Evolutionary conservation across 2,113 vertebrate genomes (phyloP).

Genomic region (Noctilio leporinus): DNA sequence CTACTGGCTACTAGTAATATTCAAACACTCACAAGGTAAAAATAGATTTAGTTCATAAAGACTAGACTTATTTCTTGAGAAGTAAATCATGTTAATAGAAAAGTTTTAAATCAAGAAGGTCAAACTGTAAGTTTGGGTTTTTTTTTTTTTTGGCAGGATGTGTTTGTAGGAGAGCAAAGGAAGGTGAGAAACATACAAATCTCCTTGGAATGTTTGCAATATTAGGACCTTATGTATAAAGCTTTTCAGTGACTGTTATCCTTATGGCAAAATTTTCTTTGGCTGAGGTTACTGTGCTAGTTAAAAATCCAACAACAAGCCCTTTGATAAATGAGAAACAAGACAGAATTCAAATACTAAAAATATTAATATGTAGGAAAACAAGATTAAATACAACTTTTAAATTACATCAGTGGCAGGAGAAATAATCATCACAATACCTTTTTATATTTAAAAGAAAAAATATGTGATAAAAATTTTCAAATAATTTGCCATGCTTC

Average conservation of each 20-base stretch:
- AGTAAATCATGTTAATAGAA: not conserved
- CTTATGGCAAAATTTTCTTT: not conserved
- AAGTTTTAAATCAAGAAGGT: not conserved
- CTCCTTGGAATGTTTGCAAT: not conserved
- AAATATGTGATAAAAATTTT: not conserved
- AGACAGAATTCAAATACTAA: constrained; percentile 13
- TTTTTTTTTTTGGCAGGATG: not conserved
- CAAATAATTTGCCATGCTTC: not conserved
- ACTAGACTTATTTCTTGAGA: not conserved
- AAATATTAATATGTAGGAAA: constrained; percentile 33
- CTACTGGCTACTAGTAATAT: not conserved
- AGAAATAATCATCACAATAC: not conserved
- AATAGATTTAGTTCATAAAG: not conserved
- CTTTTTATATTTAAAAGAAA: constrained; percentile 35
- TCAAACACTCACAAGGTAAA: not conserved
- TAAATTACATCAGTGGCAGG: not conserved
- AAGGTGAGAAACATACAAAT: not conserved
- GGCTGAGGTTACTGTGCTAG: not conserved
- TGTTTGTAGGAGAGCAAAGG: not conserved
- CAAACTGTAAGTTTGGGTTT: not conserved
- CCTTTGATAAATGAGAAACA: constrained; percentile 39
- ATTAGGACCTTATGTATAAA: not conserved
- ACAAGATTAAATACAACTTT: constrained; percentile 24
- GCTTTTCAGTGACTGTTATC: not conserved
- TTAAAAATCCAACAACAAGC: constrained; percentile 23